Evolutionary conservation across 2,888 invertebrate genomes (phyloP), one percentile per base, ranked within the genome.

Genomic region (Macaria liturata): DNA sequence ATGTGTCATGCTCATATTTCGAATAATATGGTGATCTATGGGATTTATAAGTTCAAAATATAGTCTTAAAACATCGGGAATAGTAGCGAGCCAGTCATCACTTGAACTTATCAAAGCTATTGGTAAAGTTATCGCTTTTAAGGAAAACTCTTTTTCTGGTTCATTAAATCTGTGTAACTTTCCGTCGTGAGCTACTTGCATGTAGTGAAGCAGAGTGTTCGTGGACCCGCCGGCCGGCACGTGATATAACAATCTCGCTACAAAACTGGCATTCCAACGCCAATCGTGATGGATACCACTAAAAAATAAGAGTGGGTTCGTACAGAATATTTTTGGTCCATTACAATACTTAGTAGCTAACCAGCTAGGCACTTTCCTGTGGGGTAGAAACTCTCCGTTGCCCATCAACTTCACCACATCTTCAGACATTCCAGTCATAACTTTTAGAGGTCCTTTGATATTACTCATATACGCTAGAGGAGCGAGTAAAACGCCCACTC

Each of bases 221-320:
- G 81, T 80, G 0, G 88, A 88, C 9, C 76, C 81, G 3, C 88
- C 88, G 3, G 87, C 83, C 0, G 88, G 87, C 2, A 83, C 68
- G 48, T 86, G 82, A 51, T 80, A 75, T 3, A 84, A 50, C 7
- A 88, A 61, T 47, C 75, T 76, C 3, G 78, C 76, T 5, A 78
- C 39, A 42, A 84, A 82, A 66, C 71, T 76, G 3, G 66, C 53
- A 57, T 78, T 74, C 71, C 76, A 72, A 3, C 54, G 40, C 9
- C 54, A 43, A 47, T 68, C 59, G 32, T 65, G 57, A 8, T 71
- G 70, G 49, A 76, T 62, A 32, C 86, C 86, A 62, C 74, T 72
- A 0, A 88, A 55, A 62, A 87, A 87, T 54, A 83, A 71, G 45
- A 88, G 71, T 6, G 87, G 86, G 65, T 88, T 88, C 32, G 61